Evolutionary conservation across 2,797 vertebrate species (phyloP).

Genomic region (Staurois parvus): DNA sequence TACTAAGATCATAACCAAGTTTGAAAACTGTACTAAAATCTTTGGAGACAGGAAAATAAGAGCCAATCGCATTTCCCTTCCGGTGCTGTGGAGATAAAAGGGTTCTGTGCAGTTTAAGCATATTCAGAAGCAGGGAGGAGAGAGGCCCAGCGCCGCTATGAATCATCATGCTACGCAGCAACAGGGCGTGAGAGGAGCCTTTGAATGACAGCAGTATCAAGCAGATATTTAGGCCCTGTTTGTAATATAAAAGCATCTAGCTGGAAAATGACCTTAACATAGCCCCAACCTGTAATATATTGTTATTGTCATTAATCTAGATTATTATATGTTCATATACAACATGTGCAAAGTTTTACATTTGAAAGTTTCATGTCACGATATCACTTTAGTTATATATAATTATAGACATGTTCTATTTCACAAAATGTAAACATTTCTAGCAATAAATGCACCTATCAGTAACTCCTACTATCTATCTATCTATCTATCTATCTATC

Average conservation of each 20-base stretch:
- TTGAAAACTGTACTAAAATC: slow-evolving; percentile 34
- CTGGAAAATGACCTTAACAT: too few species aligned
- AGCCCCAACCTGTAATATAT: too few species aligned
- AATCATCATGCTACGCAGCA: slow-evolving; percentile 47
- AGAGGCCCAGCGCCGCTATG: slow-evolving; percentile 21
- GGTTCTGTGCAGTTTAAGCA: slow-evolving; percentile 5
- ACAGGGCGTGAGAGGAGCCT: slow-evolving; percentile 32
- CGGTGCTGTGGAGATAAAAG: slow-evolving; percentile 54
- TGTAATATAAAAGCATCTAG: background rate
- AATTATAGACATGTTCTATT: too few species aligned
- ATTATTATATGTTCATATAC: too few species aligned
- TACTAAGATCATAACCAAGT: slow-evolving; percentile 4
- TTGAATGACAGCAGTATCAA: slow-evolving; percentile 39
- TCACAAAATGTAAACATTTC: too few species aligned
- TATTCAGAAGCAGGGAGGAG: slow-evolving; percentile 47
- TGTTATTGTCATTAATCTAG: too few species aligned
- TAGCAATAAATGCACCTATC: too few species aligned
- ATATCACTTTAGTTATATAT: too few species aligned
- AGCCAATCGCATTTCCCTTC: slow-evolving; percentile 52
- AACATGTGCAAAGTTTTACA: too few species aligned
- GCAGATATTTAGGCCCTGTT: slow-evolving; percentile 6
- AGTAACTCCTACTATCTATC: too few species aligned
- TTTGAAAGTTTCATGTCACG: too few species aligned
- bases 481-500: too few species aligned
- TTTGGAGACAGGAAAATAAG: background rate